A percentile compares a stretch with the other conserved stretches of the same genome.
phyloP scores from a whole-genome alignment of 2,888 invertebrate genomes.

The Microchrysa polita region DNA sequence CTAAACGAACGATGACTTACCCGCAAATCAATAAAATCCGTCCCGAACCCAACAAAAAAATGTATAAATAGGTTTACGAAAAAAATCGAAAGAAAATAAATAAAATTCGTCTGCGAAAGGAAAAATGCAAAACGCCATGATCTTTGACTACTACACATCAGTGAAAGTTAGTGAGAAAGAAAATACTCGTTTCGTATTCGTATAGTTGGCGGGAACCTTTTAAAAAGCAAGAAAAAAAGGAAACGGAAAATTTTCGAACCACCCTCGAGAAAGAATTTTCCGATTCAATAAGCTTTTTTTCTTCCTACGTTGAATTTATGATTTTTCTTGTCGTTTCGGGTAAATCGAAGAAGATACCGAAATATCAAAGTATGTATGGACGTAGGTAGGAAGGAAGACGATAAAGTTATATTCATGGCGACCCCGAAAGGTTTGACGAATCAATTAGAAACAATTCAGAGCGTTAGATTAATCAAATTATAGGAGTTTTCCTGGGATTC shows the following conservation, averaged over 20 bases:
- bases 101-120: too few species aligned
- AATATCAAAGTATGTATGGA: background rate
- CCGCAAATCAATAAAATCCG: slow-evolving; percentile 23
- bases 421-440: slow-evolving; percentile 3
- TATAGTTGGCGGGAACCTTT: background rate
- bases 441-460: slow-evolving; percentile 11
- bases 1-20: background rate
- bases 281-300: slow-evolving; percentile 16
- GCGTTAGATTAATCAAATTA: slow-evolving; percentile 2
- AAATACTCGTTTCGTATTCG: too few species aligned
- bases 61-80: background rate
- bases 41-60: slow-evolving; percentile 5
- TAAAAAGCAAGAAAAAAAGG: background rate
- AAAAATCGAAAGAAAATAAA: too few species aligned
- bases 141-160: slow-evolving; percentile 2
- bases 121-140: background rate
- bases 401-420: background rate
- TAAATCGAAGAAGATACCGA: background rate
- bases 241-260: background rate
- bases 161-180: background rate
- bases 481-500: background rate
- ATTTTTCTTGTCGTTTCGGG: background rate
- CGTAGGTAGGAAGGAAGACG: slow-evolving; percentile 4
- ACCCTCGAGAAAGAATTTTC: slow-evolving; percentile 7
- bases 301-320: background rate